These are phyloP conservation scores for Hystrix brachyura DNA, from an alignment of 2,113 vertebrate species.

Conservation along the genomic window DNA sequence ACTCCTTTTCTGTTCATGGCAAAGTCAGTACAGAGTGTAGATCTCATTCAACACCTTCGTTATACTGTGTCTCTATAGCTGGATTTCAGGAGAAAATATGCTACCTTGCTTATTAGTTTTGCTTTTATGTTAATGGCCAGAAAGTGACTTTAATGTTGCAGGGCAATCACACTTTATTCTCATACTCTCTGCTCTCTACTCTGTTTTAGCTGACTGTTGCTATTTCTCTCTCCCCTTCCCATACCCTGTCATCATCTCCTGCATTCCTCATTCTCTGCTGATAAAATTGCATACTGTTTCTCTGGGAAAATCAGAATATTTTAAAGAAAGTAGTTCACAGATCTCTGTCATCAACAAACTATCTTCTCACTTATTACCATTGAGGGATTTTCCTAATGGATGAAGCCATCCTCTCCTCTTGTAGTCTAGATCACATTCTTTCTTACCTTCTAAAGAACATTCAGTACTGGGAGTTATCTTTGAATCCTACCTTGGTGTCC, in stretches of 20 bases:
- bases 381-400: background rate
- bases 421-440: background rate
- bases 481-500: background rate
- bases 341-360: background rate
- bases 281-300: background rate
- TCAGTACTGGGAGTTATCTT: background rate
- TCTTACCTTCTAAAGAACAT: background rate
- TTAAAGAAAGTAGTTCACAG: background rate
- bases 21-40: background rate
- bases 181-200: background rate
- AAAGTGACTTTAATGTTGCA: background rate
- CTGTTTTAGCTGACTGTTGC: background rate
- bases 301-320: background rate
- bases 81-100: background rate
- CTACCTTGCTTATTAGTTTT: background rate
- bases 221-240: background rate
- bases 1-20: background rate
- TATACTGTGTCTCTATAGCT: background rate
- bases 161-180: background rate
- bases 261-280: background rate
- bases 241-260: background rate
- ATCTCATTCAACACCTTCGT: background rate
- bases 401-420: background rate
- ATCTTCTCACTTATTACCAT: background rate
- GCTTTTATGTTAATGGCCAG: background rate